Base-by-base conservation (phyloP, 2,797 vertebrate species). In the Darevskia nairensis region DNA sequence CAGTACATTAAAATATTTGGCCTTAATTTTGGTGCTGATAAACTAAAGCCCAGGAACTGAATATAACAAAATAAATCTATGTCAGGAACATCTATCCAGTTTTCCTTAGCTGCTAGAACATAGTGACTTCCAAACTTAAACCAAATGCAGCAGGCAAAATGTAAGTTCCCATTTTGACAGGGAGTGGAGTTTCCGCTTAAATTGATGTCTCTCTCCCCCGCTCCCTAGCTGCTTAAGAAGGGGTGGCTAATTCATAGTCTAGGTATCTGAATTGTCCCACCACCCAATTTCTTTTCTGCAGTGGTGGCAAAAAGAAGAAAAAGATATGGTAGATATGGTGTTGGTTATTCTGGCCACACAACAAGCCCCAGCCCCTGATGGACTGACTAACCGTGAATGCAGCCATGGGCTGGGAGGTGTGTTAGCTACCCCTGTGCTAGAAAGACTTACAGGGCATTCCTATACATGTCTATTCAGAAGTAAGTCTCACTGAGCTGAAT, bases 1-100 rank as follows among this genome's bases (percentile, higher is more conserved):
- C 66, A 72, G 75, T 80, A 23, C 75, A 88, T 61, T 88, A 78
- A 88, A 78, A 84, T 61, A 88, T 61, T 88, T 88, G 76, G 75
- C 76, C 44, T 79, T 84, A 32, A 88, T 84, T 84, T 41, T 84
- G 35, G 29, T 84, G 39, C 66, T 79, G 68, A 88, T 84, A 79
- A 84, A 84, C 25, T 69, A 80, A 71, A 87, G 46, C 44, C 32
- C 66, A 3, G 80, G 32, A 88, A 87, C 25, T 82, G 78, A 5
- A 71, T 32, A 77, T 55, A 78, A 64, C 23, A 71, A 88, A 88
- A 69, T 41, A 84, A 78, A 71, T 59, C 66, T 77, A 66, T 27
- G 13, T 41, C 64, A 84, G 74, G 66, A 69, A 55, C 59, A 83
- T 19, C 10, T 29, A 82, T n/a, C 25, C 25, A 59, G 80, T 64